These are phyloP conservation scores for Oeneis ivallda DNA, from an alignment of 2,888 invertebrate genomes.

Conservation along the genomic window DNA sequence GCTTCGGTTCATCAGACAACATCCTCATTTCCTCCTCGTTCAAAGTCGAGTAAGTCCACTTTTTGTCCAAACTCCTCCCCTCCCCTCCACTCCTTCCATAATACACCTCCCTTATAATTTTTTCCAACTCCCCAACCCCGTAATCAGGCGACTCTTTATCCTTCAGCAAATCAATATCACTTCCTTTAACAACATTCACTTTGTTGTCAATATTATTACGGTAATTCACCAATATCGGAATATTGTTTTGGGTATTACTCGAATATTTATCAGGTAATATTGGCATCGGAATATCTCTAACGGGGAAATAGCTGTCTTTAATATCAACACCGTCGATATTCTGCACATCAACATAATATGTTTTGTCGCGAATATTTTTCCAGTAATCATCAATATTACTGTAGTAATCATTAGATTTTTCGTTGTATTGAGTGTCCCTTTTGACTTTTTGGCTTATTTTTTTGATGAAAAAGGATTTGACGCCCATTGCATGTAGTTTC, in stretches of 20 bases:
- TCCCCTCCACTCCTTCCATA: background rate
- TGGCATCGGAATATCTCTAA: background rate
- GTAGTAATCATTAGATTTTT: conserved; percentile 41
- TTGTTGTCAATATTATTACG: conserved; percentile 9
- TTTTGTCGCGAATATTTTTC: conserved; percentile 44
- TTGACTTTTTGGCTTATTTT: conserved; percentile 39
- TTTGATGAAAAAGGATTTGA: conserved; percentile 83
- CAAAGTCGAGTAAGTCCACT: conserved; percentile 46
- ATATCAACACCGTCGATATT: conserved; percentile 41
- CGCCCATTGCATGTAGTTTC: conserved; percentile 84
- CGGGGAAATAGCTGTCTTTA: conserved; percentile 15
- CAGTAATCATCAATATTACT: conserved; percentile 48
- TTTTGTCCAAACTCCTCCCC: conserved; percentile 36
- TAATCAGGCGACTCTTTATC: conserved; percentile 31
- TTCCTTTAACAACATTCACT: conserved; percentile 35
- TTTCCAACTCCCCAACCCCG: conserved; percentile 32
- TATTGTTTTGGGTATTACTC: background rate
- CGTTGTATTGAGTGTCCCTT: conserved; percentile 39
- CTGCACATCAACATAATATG: conserved; percentile 45
- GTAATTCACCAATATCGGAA: conserved; percentile 17
- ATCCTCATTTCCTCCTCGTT: conserved; percentile 62
- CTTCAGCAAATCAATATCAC: conserved; percentile 28
- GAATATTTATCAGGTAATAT: conserved; percentile 16
- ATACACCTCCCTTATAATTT: conserved; percentile 25
- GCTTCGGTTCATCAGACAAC: conserved; percentile 60